Base-by-base conservation (phyloP, 2,888 invertebrate species). In the Tricholauxania praeusta region DNA sequence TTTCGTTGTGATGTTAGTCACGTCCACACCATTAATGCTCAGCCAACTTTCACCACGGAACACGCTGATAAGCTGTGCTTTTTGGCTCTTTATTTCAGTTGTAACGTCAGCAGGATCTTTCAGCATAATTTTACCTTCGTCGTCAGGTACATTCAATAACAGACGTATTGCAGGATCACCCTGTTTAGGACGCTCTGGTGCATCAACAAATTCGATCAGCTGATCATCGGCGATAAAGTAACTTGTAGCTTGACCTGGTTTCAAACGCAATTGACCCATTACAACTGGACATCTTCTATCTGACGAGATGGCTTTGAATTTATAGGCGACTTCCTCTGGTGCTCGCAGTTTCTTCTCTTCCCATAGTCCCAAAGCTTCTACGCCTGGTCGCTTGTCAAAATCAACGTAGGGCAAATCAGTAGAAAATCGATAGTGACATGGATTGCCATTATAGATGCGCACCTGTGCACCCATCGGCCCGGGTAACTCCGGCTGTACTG, bases 391-490 rank as follows among this genome's bases (percentile, higher is more conserved):
- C 60, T 10, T 72, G 49, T 59, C 32, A 15, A 49, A 12, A 28
- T 70, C 17, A 69, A 19, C 39, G 8, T 39, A 39, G 14, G 70
- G 78, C 12, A 82, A 39, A 4, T 78, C 77, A 7, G 80, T 81
- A 3, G 32, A 67, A 22, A 91, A 83, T 0, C 87, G 86, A 74
- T 90, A 89, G 72, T 88, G 87, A 79, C 92, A 92, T 48, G 89
- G 87, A 80, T 89, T 89, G 6, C 91, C 91, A 78, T 95, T 94
- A 85, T 92, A 94, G 7, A 95, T 86, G 77, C 94, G 89, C 19
- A 94, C 77, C 80, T 94, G 94, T 0, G 90, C 90, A 28, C 89
- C 83, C 1, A 91, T 91, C 6, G 84, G 79, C 1, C 88, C 80
- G 3, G 94, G 92, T 15, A 91, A 70, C 1, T 88, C 79, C 0